These are phyloP conservation scores for Stenichneumon culpator DNA, from an alignment of 2,888 invertebrate genomes.

Conservation along the genomic window DNA sequence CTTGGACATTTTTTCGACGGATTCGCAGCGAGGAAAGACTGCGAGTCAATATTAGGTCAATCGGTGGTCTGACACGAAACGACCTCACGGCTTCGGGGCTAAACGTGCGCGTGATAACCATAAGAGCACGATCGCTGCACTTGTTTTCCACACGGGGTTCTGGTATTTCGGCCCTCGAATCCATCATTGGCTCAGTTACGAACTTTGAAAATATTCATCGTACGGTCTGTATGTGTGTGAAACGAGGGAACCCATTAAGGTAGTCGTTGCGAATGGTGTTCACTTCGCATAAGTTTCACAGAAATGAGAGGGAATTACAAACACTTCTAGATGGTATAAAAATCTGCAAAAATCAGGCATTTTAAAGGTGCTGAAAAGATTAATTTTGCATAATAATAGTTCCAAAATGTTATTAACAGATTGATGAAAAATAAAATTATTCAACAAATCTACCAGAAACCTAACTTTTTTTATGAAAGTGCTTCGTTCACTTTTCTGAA, in stretches of 20 bases:
- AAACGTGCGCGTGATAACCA: neutral
- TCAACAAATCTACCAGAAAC: no score
- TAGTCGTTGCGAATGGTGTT: no score
- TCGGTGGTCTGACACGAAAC: neutral
- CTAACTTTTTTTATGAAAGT: no score
- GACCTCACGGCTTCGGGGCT: neutral
- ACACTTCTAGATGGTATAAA: no score
- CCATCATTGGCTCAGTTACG: neutral
- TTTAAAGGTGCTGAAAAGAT: no score
- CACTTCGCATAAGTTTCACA: no score
- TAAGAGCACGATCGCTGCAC: neutral
- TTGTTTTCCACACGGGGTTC: neutral
- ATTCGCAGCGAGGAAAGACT: neutral
- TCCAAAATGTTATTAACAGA: no score
- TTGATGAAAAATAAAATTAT: no score
- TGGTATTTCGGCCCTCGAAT: neutral
- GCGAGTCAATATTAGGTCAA: conserved; percentile 9
- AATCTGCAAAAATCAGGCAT: no score
- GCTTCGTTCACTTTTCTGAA: no score
- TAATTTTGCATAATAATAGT: no score
- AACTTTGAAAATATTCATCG: neutral
- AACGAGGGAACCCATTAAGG: neutral
- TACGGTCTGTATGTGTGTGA: neutral
- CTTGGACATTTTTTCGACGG: neutral
- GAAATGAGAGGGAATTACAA: no score